These are phyloP conservation scores for Clarias magur DNA, from an alignment of 2,113 vertebrate species.

Conservation along the genomic window DNA sequence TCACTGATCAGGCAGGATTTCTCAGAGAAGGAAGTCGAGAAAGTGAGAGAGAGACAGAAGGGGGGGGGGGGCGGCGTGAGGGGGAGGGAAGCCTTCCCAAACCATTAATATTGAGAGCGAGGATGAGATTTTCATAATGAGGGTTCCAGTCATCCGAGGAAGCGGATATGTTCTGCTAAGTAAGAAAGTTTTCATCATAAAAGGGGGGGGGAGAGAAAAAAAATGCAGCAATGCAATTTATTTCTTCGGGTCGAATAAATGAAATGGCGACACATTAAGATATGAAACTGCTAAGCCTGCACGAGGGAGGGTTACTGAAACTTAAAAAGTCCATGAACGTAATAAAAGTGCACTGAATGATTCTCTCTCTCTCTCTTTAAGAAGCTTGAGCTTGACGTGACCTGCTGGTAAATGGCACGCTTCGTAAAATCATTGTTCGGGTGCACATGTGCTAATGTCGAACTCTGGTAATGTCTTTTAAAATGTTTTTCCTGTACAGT, in stretches of 20 bases:
- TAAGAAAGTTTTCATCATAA: constrained; percentile 40
- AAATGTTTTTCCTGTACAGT: background rate
- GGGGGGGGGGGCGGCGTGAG: too few relatives aligned
- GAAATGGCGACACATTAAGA: constrained; percentile 20
- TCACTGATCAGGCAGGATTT: constrained; percentile 25
- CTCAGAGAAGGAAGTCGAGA: background rate
- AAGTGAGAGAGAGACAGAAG: background rate
- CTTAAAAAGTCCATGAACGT: background rate
- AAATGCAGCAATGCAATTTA: constrained; percentile 43
- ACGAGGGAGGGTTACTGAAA: background rate
- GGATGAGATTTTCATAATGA: constrained; percentile 44
- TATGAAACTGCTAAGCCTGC: constrained; percentile 24
- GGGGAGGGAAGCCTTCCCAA: background rate
- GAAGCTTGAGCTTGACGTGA: background rate
- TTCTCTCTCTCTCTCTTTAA: background rate
- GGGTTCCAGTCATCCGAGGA: constrained; percentile 44
- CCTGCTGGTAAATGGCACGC: background rate
- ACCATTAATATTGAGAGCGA: constrained; percentile 35
- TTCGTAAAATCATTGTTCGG: background rate
- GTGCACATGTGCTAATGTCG: background rate
- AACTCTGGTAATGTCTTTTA: background rate
- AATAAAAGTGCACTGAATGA: background rate
- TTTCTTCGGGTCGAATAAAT: constrained; percentile 27
- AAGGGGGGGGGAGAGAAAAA: background rate
- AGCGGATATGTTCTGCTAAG: constrained; percentile 43